Evolutionary conservation across 2,797 vertebrate genomes (phyloP).

Genomic region (Aplochiton taeniatus): DNA sequence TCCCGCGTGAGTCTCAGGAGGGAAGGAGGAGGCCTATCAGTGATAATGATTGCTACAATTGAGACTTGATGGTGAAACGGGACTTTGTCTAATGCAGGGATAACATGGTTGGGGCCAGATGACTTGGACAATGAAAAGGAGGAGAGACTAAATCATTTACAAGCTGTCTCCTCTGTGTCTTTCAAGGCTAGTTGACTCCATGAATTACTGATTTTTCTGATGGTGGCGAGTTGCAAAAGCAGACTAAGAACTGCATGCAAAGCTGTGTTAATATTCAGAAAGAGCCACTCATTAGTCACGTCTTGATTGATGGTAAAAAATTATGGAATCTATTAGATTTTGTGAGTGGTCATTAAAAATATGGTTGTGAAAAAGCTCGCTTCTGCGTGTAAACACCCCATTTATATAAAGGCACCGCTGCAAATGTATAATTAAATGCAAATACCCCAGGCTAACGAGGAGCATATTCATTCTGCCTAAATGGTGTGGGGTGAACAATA

Average conservation of each 20-base stretch:
- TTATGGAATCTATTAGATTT: conserved; percentile 48
- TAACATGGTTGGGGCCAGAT: neutral
- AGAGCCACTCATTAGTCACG: conserved; percentile 40
- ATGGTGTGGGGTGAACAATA: conserved; percentile 43
- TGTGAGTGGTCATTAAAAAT: conserved; percentile 47
- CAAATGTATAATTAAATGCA: conserved; percentile 63
- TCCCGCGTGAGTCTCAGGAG: conserved; percentile 26
- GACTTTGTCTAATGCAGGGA: too few relatives aligned
- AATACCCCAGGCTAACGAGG: conserved; percentile 46
- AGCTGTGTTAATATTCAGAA: conserved; percentile 30
- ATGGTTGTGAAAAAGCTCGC: conserved; percentile 35
- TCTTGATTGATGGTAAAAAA: neutral
- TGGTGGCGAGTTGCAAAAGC: neutral
- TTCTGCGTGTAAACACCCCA: conserved; percentile 36
- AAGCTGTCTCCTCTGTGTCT: neutral
- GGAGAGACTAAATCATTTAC: neutral
- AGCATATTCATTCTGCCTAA: conserved; percentile 41
- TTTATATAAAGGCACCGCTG: conserved; percentile 17
- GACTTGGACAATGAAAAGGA: neutral
- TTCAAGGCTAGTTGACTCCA: conserved; percentile 24
- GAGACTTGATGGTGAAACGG: too few relatives aligned
- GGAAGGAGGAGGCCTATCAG: conserved; percentile 5
- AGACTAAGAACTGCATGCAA: conserved; percentile 18
- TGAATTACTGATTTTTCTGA: conserved; percentile 6
- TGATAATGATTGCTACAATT: conserved; percentile 14